Conservation (phyloP, 2,113 vertebrate species). For the Heloderma charlesbogerti region DNA sequence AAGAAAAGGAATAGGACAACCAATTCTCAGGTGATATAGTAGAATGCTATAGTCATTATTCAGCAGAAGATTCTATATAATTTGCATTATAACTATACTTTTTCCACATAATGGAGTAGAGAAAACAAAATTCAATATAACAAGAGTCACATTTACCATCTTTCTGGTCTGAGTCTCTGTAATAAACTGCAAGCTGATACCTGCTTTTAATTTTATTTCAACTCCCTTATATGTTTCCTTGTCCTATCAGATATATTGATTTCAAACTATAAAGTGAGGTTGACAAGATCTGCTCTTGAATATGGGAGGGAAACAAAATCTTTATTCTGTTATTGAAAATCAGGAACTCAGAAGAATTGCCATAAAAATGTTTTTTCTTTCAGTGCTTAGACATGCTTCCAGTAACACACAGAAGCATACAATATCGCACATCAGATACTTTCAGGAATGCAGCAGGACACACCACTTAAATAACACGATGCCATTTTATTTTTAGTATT, state of each 20-base stretch:
- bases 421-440: slow-evolving; percentile 34
- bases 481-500: slow-evolving; percentile 15
- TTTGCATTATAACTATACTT: slow-evolving; percentile 68
- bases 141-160: slow-evolving; percentile 70
- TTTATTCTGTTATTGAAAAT: slow-evolving; percentile 43
- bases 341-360: slow-evolving; percentile 25
- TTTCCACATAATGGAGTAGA: slow-evolving; percentile 61
- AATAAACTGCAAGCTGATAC: slow-evolving; percentile 78
- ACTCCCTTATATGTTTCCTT: slow-evolving; percentile 63
- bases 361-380: slow-evolving; percentile 8
- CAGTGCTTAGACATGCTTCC: slow-evolving; percentile 49
- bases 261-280: slow-evolving; percentile 67
- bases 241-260: slow-evolving; percentile 64
- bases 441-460: background rate
- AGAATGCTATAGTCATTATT: slow-evolving; percentile 62
- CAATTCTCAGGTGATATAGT: slow-evolving; percentile 64
- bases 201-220: slow-evolving; percentile 79
- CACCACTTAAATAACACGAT: slow-evolving; percentile 22
- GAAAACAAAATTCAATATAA: slow-evolving; percentile 72
- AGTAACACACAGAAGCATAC: slow-evolving; percentile 14
- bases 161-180: slow-evolving; percentile 67
- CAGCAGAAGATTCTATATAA: slow-evolving; percentile 69
- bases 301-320: slow-evolving; percentile 31
- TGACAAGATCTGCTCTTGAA: slow-evolving; percentile 44
- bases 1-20: slow-evolving; percentile 52